These are phyloP conservation scores for Eptatretus burgeri DNA, from an alignment of 2,113 vertebrate genomes.

Conservation along the genomic window DNA sequence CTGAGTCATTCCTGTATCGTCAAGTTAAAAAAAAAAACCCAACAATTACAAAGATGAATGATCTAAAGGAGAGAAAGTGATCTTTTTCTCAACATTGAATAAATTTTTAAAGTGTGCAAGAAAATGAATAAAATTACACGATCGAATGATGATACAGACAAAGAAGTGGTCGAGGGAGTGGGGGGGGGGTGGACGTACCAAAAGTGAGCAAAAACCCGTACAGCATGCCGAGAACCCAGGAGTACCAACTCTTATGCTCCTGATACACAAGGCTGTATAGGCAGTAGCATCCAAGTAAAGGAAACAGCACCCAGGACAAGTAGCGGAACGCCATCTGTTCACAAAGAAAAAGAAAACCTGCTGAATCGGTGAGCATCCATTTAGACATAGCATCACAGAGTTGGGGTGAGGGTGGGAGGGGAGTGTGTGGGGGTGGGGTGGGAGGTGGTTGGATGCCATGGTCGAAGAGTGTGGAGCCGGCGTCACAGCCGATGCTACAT, in stretches of 20 bases:
- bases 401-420: neutral
- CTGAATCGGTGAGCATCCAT: too few relatives aligned
- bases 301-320: conserved; percentile 69
- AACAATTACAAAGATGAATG: too few relatives aligned
- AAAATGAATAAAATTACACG: neutral
- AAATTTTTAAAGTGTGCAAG: neutral
- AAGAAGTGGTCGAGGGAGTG: too few relatives aligned
- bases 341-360: neutral
- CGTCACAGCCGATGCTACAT: too few relatives aligned
- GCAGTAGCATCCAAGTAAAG: conserved; percentile 57
- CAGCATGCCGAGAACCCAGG: conserved; percentile 73
- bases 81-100: neutral
- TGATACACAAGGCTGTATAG: conserved; percentile 68
- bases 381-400: neutral
- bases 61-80: neutral
- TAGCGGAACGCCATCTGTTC: conserved; percentile 69
- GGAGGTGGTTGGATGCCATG: too few relatives aligned
- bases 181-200: conserved; percentile 20
- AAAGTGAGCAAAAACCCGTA: conserved; percentile 84
- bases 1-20: too few relatives aligned
- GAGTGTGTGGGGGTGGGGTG: neutral
- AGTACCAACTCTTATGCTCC: conserved; percentile 95
- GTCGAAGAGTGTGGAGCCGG: too few relatives aligned
- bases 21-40: too few relatives aligned
- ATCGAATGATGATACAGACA: neutral